A percentile compares a stretch with the other conserved stretches of the same genome.
Evolutionary conservation across 2,888 invertebrate genomes (phyloP).

Genomic region (Cephus pygmeus): DNA sequence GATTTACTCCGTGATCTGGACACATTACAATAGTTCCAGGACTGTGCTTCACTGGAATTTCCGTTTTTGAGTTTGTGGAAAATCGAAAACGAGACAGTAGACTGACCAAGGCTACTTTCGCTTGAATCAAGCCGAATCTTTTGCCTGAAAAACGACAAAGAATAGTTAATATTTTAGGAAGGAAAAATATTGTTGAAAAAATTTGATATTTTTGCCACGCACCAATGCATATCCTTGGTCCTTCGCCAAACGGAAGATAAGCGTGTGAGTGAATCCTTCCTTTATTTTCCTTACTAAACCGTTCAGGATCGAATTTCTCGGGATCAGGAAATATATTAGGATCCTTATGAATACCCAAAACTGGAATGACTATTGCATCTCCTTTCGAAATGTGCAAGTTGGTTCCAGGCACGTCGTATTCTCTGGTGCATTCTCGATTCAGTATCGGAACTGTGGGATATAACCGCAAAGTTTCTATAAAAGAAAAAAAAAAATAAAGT

Average conservation of each 20-base stretch:
- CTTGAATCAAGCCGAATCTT: background rate
- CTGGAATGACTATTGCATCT: constrained; percentile 12
- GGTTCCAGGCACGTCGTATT: constrained; percentile 67
- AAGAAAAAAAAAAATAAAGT: constrained; percentile 10
- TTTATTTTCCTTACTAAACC: constrained; percentile 13
- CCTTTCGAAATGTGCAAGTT: constrained; percentile 46
- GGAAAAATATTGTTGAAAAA: background rate
- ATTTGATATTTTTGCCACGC: background rate
- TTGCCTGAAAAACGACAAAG: background rate
- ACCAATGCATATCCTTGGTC: background rate
- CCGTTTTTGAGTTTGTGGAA: background rate
- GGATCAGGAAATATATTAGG: constrained; percentile 20
- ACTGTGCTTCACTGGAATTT: background rate
- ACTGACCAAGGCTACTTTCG: background rate
- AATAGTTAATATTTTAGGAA: background rate
- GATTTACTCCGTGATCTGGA: background rate
- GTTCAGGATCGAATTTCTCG: constrained; percentile 15
- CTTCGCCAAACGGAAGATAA: constrained; percentile 8
- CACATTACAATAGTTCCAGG: background rate
- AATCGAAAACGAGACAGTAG: background rate
- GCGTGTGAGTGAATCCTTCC: constrained; percentile 11
- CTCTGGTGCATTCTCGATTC: constrained; percentile 68
- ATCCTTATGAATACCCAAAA: constrained; percentile 14
- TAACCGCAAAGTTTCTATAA: constrained; percentile 66
- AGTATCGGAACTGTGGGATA: constrained; percentile 69